Percentiles rank a stretch among this genome's conserved stretches.
These are phyloP conservation scores for Cairina moschata DNA, from an alignment of 2,113 vertebrate species.

Conservation along the genomic window DNA sequence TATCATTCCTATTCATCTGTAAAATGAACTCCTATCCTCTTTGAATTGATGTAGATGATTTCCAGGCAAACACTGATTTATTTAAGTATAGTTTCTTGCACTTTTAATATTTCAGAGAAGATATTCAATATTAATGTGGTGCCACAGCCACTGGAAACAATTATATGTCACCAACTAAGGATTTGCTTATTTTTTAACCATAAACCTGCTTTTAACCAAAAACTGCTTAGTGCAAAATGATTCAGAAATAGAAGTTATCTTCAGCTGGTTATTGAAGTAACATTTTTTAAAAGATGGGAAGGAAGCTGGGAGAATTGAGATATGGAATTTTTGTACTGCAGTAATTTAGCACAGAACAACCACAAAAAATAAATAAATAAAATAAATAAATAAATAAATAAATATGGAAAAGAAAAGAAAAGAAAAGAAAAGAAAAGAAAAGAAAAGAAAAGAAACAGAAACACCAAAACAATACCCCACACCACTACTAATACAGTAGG, in stretches of 20 bases:
- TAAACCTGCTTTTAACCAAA: not conserved
- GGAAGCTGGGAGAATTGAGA: not conserved
- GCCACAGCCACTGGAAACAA: not conserved
- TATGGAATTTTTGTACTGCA: not conserved
- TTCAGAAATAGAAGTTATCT: not conserved
- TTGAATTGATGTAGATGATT: not conserved
- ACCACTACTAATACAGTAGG: not conserved
- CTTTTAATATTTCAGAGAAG: constrained; percentile 32
- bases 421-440: too few species aligned
- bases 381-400: not conserved
- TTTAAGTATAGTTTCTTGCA: not conserved
- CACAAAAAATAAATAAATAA: not conserved
- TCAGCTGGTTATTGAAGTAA: not conserved
- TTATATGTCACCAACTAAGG: not conserved
- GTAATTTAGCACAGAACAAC: not conserved
- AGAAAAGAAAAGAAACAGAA: not conserved
- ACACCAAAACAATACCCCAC: not conserved
- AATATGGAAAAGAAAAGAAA: too few species aligned
- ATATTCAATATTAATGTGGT: not conserved
- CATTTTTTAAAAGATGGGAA: not conserved
- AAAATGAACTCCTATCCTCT: constrained; percentile 5
- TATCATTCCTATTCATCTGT: constrained; percentile 15
- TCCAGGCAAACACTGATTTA: not conserved
- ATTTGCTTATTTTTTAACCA: not conserved
- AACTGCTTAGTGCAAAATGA: not conserved